These are phyloP conservation scores for Dasysyrphus albostriatus DNA, from an alignment of 2,888 invertebrate genomes.

Conservation along the genomic window DNA sequence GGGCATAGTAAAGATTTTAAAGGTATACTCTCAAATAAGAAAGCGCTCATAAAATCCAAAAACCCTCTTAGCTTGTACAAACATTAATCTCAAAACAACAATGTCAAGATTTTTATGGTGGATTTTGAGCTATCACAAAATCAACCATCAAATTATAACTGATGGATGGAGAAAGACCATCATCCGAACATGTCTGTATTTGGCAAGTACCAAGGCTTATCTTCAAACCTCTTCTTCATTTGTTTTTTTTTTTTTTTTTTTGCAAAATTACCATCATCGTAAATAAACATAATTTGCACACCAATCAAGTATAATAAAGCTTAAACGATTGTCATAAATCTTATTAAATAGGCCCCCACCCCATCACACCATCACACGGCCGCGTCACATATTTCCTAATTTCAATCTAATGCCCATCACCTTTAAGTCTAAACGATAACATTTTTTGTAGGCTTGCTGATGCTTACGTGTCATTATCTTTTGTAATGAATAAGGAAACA, in stretches of 20 bases:
- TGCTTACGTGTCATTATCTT: background rate
- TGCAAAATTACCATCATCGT: slow-evolving; percentile 43
- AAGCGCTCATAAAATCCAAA: background rate
- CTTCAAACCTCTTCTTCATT: slow-evolving; percentile 10
- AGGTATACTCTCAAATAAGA: background rate
- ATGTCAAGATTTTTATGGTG: background rate
- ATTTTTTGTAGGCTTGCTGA: slow-evolving; percentile 10
- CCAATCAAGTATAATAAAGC: slow-evolving; percentile 36
- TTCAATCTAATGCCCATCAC: slow-evolving; percentile 36
- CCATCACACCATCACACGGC: background rate
- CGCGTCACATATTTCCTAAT: slow-evolving; percentile 47
- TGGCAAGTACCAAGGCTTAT: background rate
- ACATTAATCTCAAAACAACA: background rate
- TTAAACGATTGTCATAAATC: slow-evolving; percentile 57
- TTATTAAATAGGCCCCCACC: slow-evolving; percentile 23
- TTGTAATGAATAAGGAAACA: too few species aligned
- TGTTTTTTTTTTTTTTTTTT: too few species aligned
- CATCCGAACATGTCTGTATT: background rate
- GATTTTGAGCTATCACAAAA: slow-evolving; percentile 15
- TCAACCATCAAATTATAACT: slow-evolving; percentile 3
- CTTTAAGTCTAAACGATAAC: slow-evolving; percentile 33
- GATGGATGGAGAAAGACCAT: background rate
- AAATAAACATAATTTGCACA: slow-evolving; percentile 12
- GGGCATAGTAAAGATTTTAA: background rate
- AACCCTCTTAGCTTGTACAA: background rate